Conservation (phyloP, 2,888 invertebrate genomes). For the Drosophila flavopinicola region DNA sequence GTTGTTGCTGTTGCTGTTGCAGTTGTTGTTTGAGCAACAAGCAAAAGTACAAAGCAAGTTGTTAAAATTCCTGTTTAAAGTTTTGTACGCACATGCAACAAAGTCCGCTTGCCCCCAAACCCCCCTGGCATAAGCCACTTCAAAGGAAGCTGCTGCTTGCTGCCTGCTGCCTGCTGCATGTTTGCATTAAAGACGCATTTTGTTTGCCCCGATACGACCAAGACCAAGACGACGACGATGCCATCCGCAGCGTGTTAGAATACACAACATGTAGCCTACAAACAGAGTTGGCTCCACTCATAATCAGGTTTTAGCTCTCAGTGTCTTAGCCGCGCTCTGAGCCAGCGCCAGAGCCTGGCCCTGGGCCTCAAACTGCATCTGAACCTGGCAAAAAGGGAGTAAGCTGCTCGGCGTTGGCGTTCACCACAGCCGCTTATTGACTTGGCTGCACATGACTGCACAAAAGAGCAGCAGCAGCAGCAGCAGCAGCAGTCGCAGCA, state of each 20-base stretch:
- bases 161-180: slow-evolving; percentile 72
- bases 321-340: slow-evolving; percentile 20
- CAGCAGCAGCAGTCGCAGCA: slow-evolving; percentile 10
- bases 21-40: slow-evolving; percentile 58
- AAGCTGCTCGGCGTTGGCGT: slow-evolving; percentile 48
- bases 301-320: slow-evolving; percentile 73
- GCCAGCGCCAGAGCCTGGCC: slow-evolving; percentile 19
- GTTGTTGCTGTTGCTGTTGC: slow-evolving; percentile 49
- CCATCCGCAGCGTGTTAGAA: slow-evolving; percentile 76
- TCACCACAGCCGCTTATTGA: slow-evolving; percentile 53
- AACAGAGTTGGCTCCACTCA: slow-evolving; percentile 75
- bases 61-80: slow-evolving; percentile 80
- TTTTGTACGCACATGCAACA: slow-evolving; percentile 80
- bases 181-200: slow-evolving; percentile 79
- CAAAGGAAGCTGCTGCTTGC: slow-evolving; percentile 74
- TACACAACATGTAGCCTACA: slow-evolving; percentile 73
- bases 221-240: slow-evolving; percentile 42
- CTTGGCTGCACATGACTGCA: slow-evolving; percentile 73
- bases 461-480: slow-evolving; percentile 52
- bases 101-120: slow-evolving; percentile 1
- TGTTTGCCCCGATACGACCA: slow-evolving; percentile 68
- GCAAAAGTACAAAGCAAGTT: slow-evolving; percentile 78
- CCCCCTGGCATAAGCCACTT: slow-evolving; percentile 45
- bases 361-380: too few relatives aligned
- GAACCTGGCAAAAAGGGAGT: slow-evolving; percentile 66